phyloP scores from a whole-genome alignment of 2,797 vertebrate species.

The Microtus californicus region DNA sequence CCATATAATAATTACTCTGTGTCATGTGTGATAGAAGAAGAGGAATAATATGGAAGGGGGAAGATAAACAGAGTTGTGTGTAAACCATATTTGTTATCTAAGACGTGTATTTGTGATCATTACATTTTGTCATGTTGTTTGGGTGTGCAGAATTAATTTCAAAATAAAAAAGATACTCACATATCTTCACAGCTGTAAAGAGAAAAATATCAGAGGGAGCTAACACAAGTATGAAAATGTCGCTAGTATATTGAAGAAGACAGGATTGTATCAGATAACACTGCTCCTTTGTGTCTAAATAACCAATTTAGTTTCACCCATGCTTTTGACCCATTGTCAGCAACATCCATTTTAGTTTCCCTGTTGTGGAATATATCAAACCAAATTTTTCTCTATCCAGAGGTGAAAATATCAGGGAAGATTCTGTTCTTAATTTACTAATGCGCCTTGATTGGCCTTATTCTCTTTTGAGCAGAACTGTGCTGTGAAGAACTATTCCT shows the following conservation, averaged over 20 bases:
- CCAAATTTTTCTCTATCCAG: background rate
- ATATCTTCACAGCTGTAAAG: background rate
- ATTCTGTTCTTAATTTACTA: background rate
- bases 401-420: background rate
- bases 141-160: background rate
- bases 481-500: background rate
- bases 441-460: background rate
- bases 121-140: background rate
- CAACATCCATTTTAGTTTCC: background rate
- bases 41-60: background rate
- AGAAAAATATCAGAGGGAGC: background rate
- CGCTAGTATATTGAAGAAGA: background rate
- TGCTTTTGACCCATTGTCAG: background rate
- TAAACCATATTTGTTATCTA: background rate
- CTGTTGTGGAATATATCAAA: background rate
- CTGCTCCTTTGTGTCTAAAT: background rate
- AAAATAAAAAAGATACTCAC: background rate
- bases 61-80: background rate
- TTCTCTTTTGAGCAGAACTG: background rate
- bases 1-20: background rate
- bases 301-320: background rate
- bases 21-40: accelerated
- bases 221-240: background rate
- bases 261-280: background rate
- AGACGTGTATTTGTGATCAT: background rate